A percentile compares a stretch with the other conserved stretches of the same genome.
Conservation (phyloP, 92 coral and sea anemone species). For the Diadumene lineata region DNA sequence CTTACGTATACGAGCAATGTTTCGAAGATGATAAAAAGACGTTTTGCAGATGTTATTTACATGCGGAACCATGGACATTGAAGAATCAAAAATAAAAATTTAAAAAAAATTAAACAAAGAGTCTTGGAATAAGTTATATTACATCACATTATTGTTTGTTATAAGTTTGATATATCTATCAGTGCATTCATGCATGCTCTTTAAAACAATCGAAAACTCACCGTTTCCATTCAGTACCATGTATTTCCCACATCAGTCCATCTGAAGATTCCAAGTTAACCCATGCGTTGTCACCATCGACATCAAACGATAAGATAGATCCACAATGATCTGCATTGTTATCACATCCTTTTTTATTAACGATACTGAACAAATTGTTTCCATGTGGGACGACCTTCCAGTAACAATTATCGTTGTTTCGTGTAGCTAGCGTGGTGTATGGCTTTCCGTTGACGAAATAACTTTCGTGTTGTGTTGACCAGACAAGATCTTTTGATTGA, state of each 20-base stretch:
- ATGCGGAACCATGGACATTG: too few relatives aligned
- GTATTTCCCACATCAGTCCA: background rate
- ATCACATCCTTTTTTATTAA: conserved; percentile 3
- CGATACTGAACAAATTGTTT: background rate
- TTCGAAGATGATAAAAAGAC: too few relatives aligned
- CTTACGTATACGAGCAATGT: too few relatives aligned
- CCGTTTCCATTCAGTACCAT: background rate
- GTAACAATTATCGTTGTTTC: background rate
- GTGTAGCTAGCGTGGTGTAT: background rate
- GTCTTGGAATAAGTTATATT: too few relatives aligned
- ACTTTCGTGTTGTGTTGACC: background rate
- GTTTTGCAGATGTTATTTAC: too few relatives aligned
- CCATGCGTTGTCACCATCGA: background rate
- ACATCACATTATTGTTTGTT: background rate
- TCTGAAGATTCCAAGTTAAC: background rate
- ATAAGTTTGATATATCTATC: too few relatives aligned
- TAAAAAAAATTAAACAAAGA: too few relatives aligned
- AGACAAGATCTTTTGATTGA: background rate
- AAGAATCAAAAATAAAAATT: background rate
- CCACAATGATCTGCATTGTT: background rate
- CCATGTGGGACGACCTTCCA: conserved; percentile 3
- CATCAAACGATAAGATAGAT: background rate
- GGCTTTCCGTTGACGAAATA: background rate
- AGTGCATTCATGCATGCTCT: background rate
- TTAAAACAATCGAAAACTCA: background rate